Conservation (phyloP, 2,113 vertebrate genomes). For the Andinoacara biseriatus region DNA sequence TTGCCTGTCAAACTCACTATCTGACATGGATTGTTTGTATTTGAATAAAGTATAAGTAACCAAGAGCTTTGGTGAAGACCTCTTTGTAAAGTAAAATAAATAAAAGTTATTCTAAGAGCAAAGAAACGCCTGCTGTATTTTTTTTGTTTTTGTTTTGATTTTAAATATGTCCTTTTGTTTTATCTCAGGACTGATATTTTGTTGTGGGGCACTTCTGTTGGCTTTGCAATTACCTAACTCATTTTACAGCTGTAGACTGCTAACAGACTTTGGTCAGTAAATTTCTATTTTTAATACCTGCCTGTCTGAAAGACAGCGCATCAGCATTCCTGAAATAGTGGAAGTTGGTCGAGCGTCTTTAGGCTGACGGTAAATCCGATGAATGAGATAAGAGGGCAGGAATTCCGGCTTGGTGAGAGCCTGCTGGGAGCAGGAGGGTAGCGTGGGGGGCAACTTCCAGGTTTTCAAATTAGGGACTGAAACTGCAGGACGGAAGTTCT, state of each 20-base stretch:
- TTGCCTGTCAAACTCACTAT: slow-evolving; percentile 44
- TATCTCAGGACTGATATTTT: background rate
- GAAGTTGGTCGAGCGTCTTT: slow-evolving; percentile 45
- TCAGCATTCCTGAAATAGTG: slow-evolving; percentile 73
- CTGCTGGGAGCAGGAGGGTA: background rate
- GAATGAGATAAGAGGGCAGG: slow-evolving; percentile 78
- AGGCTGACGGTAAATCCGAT: slow-evolving; percentile 63
- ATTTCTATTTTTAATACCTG: slow-evolving; percentile 65
- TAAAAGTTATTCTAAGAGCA: slow-evolving; percentile 77
- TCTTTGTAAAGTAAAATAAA: slow-evolving; percentile 77
- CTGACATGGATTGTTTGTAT: slow-evolving; percentile 68
- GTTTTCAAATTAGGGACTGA: background rate
- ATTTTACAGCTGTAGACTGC: background rate
- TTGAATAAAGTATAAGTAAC: slow-evolving; percentile 63
- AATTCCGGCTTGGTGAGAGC: slow-evolving; percentile 67
- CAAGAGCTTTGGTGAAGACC: slow-evolving; percentile 60
- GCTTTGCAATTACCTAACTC: background rate
- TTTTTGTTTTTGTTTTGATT: background rate
- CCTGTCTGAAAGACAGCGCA: slow-evolving; percentile 33
- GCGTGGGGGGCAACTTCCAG: background rate
- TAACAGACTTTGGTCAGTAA: background rate
- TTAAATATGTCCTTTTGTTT: rapidly evolving
- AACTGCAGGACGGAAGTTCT: background rate
- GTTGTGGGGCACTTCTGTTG: background rate
- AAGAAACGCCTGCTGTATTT: background rate